These are phyloP conservation scores for Dicrurus megarhynchus DNA, from an alignment of 2,113 vertebrate genomes.

Conservation along the genomic window DNA sequence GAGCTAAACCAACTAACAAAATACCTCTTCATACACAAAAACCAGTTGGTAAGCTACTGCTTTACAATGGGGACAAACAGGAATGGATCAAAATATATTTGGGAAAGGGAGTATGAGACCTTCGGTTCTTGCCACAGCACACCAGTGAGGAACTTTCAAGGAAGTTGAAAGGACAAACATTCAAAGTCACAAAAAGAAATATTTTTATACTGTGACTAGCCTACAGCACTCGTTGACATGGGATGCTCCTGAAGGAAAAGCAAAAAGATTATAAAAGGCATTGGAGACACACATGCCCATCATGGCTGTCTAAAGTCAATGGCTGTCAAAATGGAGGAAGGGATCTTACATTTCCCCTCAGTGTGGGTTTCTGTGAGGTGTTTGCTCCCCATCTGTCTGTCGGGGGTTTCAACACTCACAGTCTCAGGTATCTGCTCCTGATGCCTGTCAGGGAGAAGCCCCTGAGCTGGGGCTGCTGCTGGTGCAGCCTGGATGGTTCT, in stretches of 20 bases:
- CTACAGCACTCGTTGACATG: background rate
- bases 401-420: background rate
- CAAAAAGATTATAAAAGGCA: background rate
- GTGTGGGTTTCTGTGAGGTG: background rate
- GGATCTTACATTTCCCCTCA: background rate
- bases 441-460: background rate
- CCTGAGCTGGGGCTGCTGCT: background rate
- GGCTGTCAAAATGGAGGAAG: background rate
- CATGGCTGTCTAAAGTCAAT: background rate
- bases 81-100: background rate
- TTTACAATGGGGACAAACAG: background rate
- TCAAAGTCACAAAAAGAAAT: background rate
- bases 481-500: background rate
- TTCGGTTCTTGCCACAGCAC: background rate
- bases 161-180: background rate
- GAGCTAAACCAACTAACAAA: background rate
- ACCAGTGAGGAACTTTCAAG: background rate
- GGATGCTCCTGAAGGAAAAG: background rate
- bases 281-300: background rate
- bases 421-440: background rate
- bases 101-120: background rate
- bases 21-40: background rate
- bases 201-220: background rate
- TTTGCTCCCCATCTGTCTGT: background rate
- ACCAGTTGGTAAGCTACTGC: background rate